phyloP scores from a whole-genome alignment of 2,797 vertebrate genomes.

The Eospalax fontanierii region DNA sequence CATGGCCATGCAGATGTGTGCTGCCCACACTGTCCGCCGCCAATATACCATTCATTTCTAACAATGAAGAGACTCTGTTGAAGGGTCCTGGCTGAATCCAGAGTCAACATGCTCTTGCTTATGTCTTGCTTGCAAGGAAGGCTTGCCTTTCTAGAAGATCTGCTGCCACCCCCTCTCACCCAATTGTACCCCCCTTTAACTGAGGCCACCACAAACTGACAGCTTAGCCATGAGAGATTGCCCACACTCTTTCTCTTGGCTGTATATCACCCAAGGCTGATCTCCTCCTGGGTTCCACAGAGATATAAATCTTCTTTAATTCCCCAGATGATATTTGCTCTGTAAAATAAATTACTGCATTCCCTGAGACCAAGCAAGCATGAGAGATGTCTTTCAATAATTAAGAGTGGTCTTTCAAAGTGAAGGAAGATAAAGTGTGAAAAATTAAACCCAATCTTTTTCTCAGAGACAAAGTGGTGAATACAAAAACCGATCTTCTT shows the following conservation, averaged over 20 bases:
- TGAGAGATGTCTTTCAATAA: constrained; percentile 56
- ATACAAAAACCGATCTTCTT: background rate
- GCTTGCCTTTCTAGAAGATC: background rate
- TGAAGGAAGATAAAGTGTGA: constrained; percentile 30
- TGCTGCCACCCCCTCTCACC: background rate
- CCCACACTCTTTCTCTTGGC: background rate
- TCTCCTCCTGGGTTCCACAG: constrained; percentile 4
- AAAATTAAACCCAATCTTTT: constrained; percentile 46
- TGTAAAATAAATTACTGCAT: constrained; percentile 60
- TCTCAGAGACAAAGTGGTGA: constrained; percentile 32
- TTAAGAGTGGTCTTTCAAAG: constrained; percentile 35
- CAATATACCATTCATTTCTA: background rate
- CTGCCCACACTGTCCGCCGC: background rate
- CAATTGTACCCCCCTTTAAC: background rate
- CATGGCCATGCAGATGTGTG: background rate
- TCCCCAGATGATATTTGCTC: constrained; percentile 13
- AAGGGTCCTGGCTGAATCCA: background rate
- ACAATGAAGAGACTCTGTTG: background rate
- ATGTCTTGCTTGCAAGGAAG: background rate
- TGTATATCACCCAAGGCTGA: background rate
- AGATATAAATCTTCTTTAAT: constrained; percentile 56
- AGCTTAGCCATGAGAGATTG: background rate
- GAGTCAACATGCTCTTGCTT: background rate
- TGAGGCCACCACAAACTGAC: background rate
- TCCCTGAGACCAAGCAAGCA: constrained; percentile 13